Percentiles rank a stretch among this genome's conserved stretches.
phyloP scores from a whole-genome alignment of 2,113 vertebrate genomes.

The Eolophus roseicapilla region DNA sequence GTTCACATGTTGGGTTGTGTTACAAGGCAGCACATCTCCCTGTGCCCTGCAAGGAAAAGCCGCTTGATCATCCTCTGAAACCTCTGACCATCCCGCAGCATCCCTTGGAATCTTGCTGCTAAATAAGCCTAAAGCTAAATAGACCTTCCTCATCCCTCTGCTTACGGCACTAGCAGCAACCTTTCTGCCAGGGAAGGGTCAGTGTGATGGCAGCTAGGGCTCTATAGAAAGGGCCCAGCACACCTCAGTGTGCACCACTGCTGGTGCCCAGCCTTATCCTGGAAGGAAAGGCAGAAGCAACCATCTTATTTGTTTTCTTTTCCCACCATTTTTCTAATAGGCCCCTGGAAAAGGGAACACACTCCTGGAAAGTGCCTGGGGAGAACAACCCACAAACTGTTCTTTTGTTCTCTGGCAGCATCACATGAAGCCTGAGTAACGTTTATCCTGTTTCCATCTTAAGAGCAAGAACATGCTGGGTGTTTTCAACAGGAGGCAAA shows the following conservation, averaged over 20 bases:
- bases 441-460: not conserved
- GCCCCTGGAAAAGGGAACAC: not conserved
- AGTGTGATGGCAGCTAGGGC: not conserved
- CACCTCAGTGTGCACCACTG: not conserved
- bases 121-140: not conserved
- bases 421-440: conserved; percentile 1
- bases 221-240: not conserved
- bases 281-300: not conserved
- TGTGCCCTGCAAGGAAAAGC: not conserved
- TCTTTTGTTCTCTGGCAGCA: not conserved
- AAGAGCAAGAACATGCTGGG: not conserved
- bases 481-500: not conserved
- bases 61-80: not conserved
- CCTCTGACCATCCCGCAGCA: not conserved
- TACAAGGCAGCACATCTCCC: not conserved
- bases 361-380: not conserved
- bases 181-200: not conserved
- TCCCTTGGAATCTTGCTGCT: not conserved
- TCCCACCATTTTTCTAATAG: not conserved
- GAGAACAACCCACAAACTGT: not conserved
- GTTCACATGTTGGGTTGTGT: not conserved
- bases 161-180: not conserved
- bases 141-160: not conserved
- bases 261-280: not conserved
- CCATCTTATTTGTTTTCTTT: accelerated